Base-by-base conservation (phyloP, 2,888 invertebrate genomes). In the Itoplectis maculator region DNA sequence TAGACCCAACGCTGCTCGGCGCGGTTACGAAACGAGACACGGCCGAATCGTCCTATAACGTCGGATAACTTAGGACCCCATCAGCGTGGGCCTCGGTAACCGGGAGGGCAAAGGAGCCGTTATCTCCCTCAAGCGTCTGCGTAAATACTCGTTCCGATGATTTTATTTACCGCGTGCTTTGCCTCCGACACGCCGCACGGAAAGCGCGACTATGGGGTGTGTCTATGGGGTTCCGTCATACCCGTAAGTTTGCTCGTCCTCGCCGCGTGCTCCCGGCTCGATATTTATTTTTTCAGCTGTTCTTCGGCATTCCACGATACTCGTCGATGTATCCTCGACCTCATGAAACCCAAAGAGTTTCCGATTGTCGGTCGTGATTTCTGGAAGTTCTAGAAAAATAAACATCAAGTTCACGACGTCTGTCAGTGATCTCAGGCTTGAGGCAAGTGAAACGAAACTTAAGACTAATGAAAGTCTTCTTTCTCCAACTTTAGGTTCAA, bases 91-190 rank as follows among this genome's bases (percentile, higher is more conserved):
- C 81, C 79, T 82, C 78, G 73, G 81, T n/a, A n/a, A n/a, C n/a
- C n/a, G 83, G 85, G 85, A 84, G 81, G 77, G 81, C 75, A 84
- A 61, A 79, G 77, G 56, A 72, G 81, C 79, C 86, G 84, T 87
- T 88, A 88, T 87, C 86, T 86, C 79, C 68, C 80, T 83, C 84
- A 86, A 86, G 82, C 81, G 82, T 87, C 84, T 84, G 81, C 86
- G 86, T 88, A 88, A 88, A 88, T 87, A 88, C 88, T 88, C 85
- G 82, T 87, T 88, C 85, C 77, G 84, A 87, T 87, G 87, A 89
- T 88, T 89, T 89, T 89, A 87, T 89, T 89, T 88, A 88, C 86
- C 81, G 87, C 84, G 42, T 72, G 75, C 66, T 59, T 75, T 82
- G 79, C 66, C 68, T 61, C n/a, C n/a, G n/a, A n/a, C 66, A 59